Conservation (phyloP, 1,140 invertebrate genomes). For the Radopholus similis region DNA sequence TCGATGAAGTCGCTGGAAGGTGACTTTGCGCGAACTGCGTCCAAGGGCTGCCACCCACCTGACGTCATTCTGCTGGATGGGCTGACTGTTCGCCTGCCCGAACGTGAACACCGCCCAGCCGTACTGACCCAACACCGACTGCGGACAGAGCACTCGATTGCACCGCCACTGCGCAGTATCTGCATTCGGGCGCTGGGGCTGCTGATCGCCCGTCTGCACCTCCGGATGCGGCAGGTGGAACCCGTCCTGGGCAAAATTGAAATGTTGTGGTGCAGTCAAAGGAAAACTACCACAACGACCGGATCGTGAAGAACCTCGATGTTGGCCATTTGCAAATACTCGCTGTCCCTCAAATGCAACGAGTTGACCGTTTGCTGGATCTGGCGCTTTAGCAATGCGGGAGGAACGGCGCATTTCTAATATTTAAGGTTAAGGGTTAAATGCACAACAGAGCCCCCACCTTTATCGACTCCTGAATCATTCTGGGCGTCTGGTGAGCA, state of each 20-base stretch:
- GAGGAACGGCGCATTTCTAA: constrained; percentile 18
- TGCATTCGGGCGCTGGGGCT: background rate
- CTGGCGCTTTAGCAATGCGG: background rate
- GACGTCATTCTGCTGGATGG: too few species aligned
- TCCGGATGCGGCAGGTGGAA: constrained; percentile 5
- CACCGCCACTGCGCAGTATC: constrained; percentile 3
- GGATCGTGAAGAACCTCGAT: background rate
- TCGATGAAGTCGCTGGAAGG: background rate
- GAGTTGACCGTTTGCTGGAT: background rate
- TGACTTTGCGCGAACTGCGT: too few species aligned
- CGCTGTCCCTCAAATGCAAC: constrained; percentile 10
- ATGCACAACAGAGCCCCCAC: background rate
- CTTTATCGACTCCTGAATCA: constrained; percentile 8
- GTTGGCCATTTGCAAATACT: background rate
- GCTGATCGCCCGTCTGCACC: background rate
- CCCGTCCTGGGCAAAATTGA: background rate
- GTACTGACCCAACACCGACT: background rate
- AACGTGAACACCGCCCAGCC: constrained; percentile 1
- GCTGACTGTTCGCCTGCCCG: background rate
- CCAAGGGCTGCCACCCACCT: too few species aligned
- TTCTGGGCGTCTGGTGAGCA: background rate
- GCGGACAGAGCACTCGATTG: background rate
- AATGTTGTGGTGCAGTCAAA: background rate
- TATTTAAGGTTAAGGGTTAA: background rate
- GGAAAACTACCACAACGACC: background rate